These are phyloP conservation scores for Armadillidium nasatum DNA, from an alignment of 1,140 invertebrate genomes.

Conservation along the genomic window DNA sequence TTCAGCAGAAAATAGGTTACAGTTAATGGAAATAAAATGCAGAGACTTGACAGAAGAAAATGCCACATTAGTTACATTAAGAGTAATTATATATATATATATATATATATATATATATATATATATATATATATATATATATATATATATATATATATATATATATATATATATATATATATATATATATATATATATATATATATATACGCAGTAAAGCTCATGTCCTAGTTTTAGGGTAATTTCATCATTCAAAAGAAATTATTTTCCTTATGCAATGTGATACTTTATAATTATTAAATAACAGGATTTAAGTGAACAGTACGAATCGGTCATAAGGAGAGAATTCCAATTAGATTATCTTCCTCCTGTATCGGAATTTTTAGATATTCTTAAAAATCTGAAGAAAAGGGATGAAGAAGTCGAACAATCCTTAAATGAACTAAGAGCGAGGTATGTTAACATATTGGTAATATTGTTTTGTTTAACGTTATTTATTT, in stretches of 20 bases:
- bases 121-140: too few species aligned
- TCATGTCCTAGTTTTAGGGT: too few species aligned
- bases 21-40: neutral
- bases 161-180: too few species aligned
- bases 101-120: neutral
- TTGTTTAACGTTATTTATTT: too few species aligned
- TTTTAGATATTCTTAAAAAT: neutral
- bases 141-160: too few species aligned
- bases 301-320: neutral
- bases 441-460: neutral
- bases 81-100: neutral
- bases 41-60: neutral
- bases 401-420: neutral
- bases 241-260: too few species aligned
- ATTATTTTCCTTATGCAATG: too few species aligned
- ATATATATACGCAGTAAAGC: too few species aligned
- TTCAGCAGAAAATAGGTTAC: neutral
- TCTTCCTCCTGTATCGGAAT: neutral
- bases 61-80: neutral
- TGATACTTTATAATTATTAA: too few species aligned
- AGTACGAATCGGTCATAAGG: neutral
- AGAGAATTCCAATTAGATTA: neutral
- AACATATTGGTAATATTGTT: too few species aligned
- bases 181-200: too few species aligned
- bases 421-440: neutral